Evolutionary conservation across 2,113 vertebrate species (phyloP).

Genomic region (Cephalopholis sonnerati): DNA sequence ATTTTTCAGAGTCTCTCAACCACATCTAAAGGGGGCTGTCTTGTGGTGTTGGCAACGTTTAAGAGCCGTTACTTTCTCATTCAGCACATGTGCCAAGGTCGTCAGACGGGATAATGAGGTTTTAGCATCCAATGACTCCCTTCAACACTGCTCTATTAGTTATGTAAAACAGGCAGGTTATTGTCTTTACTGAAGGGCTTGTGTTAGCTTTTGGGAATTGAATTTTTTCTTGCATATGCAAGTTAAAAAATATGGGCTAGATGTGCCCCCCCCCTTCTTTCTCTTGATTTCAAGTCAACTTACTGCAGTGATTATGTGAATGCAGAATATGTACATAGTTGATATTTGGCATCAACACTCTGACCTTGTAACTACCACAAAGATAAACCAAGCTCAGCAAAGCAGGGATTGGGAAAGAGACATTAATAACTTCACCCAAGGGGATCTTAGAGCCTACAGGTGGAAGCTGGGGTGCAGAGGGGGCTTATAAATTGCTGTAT

Average conservation of each 20-base stretch:
- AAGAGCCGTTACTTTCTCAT: slow-evolving; percentile 69
- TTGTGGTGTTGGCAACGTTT: slow-evolving; percentile 45
- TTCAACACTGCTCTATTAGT: slow-evolving; percentile 72
- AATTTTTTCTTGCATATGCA: slow-evolving; percentile 44
- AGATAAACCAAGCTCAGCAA: not conserved
- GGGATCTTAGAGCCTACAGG: not conserved
- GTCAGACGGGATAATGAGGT: slow-evolving; percentile 76
- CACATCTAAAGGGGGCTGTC: slow-evolving; percentile 50
- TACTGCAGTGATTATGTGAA: not conserved
- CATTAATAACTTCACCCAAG: slow-evolving; percentile 1
- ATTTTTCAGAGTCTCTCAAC: slow-evolving; percentile 52
- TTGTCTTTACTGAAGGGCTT: slow-evolving; percentile 61
- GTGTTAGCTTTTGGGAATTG: slow-evolving; percentile 74
- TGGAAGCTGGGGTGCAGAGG: not conserved
- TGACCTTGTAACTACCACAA: not conserved
- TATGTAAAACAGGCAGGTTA: slow-evolving; percentile 75
- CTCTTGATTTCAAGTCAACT: not conserved
- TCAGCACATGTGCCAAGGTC: slow-evolving; percentile 79
- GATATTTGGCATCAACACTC: slow-evolving; percentile 6
- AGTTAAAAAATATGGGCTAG: not conserved
- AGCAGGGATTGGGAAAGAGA: not conserved
- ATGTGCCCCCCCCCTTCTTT: not conserved
- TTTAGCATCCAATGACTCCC: slow-evolving; percentile 72
- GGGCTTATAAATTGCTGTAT: not conserved
- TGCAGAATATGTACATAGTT: not conserved